Evolutionary conservation across 2,797 vertebrate species (phyloP).

Genomic region (Gila robusta): DNA sequence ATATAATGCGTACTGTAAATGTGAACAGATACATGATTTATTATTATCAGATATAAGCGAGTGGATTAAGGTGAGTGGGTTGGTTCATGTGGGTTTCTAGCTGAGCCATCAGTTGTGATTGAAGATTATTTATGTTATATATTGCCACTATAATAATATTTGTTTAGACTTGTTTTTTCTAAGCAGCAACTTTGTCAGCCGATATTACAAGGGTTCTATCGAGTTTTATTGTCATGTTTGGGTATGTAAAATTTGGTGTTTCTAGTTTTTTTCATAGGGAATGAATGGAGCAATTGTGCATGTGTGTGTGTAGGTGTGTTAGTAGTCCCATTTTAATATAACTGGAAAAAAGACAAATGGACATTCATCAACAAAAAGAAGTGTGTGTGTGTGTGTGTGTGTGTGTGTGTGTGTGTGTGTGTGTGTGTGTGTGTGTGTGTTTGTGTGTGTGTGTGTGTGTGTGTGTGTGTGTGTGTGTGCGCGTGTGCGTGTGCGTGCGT

Average conservation of each 20-base stretch:
- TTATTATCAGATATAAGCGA: background rate
- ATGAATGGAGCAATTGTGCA: conserved; percentile 13
- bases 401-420: no score
- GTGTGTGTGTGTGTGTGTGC: no score
- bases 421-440: no score
- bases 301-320: background rate
- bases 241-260: background rate
- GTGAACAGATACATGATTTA: conserved; percentile 15
- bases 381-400: no score
- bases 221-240: background rate
- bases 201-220: background rate
- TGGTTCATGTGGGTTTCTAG: conserved; percentile 11
- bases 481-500: no score
- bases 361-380: no score
- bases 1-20: background rate
- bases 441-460: no score
- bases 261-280: background rate
- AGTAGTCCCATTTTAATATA: no score
- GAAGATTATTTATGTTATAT: background rate
- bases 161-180: background rate
- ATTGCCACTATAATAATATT: background rate
- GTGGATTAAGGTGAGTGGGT: conserved; percentile 20
- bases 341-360: no score
- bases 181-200: background rate
- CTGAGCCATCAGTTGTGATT: conserved; percentile 13